Base-by-base conservation (phyloP, 92 coral and sea anemone genomes). In the Scolanthus callimorphus region DNA sequence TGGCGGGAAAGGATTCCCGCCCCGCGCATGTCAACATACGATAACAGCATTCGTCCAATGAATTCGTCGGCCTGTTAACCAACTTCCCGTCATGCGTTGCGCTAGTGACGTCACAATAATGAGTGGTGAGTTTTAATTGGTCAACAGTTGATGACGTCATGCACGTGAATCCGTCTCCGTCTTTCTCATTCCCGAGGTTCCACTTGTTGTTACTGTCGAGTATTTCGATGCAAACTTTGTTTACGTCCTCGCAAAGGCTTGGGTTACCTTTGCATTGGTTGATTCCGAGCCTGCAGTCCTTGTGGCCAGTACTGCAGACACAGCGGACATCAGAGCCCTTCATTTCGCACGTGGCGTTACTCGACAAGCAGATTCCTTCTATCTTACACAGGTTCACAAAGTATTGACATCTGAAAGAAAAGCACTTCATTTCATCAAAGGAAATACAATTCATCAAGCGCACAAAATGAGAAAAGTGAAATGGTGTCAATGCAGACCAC, bases 201-300 rank as follows among this genome's bases (percentile, higher is more conserved):
- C 99, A 94, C 3, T 78, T 69, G 17, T 52, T 34, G 43, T 84
- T 65, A n/a, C 51, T 67, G 41, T 94, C 96, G 27, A 84, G 63
- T 6, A 94, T 84, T 44, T 94, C 96, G 15, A 88, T 45, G 60
- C 99, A 94, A 20, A 63, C 45, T 4, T 64, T 63, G n/a, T 80
- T 78, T 11, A 63, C 79, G 48, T 84, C 78, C 29, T 63, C 80
- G 41, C 99, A 94, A 22, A 88, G 88, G 34, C 92, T 75, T 3
- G 99, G 94, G 41, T 94, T 86, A 13, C 82, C 89, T 10, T 48
- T 83, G 59, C 99, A 94, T 29, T 94, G 99, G 60, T 94, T 94
- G 20, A 94, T 81, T 22, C 99, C 99, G 49, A 69, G 78, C 31
- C 78, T 59, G 67, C 99, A 94, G 39, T 51, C 25, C 38, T 78